These are phyloP conservation scores for Cebus imitator DNA, from an alignment of 2,113 vertebrate species.

Conservation along the genomic window DNA sequence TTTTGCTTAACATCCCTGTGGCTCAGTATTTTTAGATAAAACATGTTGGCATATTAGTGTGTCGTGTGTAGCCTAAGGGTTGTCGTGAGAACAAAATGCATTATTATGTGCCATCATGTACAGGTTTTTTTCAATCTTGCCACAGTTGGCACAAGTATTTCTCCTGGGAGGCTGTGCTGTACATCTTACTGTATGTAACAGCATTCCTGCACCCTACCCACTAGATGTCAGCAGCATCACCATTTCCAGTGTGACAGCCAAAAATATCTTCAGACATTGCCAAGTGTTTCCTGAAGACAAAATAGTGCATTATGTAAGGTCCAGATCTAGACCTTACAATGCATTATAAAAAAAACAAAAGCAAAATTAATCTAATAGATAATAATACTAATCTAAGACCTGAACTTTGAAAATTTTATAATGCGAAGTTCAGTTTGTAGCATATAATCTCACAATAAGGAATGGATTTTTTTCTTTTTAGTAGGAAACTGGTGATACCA, in stretches of 20 bases:
- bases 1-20: not conserved
- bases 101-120: not conserved
- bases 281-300: not conserved
- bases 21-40: not conserved
- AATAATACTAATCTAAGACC: not conserved
- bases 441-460: not conserved
- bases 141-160: not conserved
- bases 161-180: not conserved
- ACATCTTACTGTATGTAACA: rapidly evolving
- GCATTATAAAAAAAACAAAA: not conserved
- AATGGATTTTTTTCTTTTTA: not conserved
- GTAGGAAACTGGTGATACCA: not conserved
- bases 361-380: not conserved
- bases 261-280: not conserved
- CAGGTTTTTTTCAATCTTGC: not conserved
- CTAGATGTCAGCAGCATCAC: not conserved
- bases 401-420: not conserved
- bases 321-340: not conserved
- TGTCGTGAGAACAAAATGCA: not conserved
- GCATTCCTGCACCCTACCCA: too few species aligned
- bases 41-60: not conserved
- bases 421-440: not conserved
- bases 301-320: not conserved
- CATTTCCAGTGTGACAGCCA: not conserved
- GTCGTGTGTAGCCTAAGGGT: not conserved